Evolutionary conservation across 2,888 invertebrate species (phyloP).

Genomic region (Caenorhabditis sp.): DNA sequence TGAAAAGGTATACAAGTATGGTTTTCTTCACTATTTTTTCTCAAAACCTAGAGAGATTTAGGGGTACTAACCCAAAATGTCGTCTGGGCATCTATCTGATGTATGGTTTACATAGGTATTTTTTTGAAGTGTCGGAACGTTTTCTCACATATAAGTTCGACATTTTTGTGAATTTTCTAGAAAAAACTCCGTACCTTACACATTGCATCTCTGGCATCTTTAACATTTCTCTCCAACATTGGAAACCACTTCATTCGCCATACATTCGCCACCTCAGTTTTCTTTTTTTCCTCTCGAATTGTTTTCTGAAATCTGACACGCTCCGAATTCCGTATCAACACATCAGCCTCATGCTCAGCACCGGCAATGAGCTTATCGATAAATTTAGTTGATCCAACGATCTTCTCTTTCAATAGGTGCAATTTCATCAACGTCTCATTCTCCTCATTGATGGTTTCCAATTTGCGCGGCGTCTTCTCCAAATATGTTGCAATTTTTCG

Average conservation of each 20-base stretch:
- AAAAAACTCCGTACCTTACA: conserved; percentile 9
- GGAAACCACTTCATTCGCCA: conserved; percentile 12
- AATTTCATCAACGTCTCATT: neutral
- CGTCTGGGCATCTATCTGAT: too few relatives aligned
- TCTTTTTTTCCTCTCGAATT: neutral
- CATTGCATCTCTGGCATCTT: conserved; percentile 12
- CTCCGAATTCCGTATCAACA: neutral
- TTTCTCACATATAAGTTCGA: too few relatives aligned
- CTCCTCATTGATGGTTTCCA: neutral
- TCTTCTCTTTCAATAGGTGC: neutral
- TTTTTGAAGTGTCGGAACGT: too few relatives aligned
- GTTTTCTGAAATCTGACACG: neutral
- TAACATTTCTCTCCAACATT: conserved; percentile 5
- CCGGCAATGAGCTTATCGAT: neutral
- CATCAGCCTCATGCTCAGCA: too few relatives aligned
- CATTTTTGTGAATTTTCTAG: too few relatives aligned
- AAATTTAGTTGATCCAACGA: neutral
- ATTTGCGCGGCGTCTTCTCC: conserved; percentile 3
- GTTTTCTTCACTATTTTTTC: too few relatives aligned
- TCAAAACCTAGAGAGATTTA: too few relatives aligned
- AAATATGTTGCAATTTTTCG: conserved; percentile 3
- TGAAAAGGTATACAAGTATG: too few relatives aligned
- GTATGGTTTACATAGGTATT: too few relatives aligned
- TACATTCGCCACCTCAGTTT: neutral
- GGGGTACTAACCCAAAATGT: too few relatives aligned